Evolutionary conservation across 2,888 invertebrate genomes (phyloP), one percentile per base, ranked within the genome.

Genomic region (Bellardia pandia): DNA sequence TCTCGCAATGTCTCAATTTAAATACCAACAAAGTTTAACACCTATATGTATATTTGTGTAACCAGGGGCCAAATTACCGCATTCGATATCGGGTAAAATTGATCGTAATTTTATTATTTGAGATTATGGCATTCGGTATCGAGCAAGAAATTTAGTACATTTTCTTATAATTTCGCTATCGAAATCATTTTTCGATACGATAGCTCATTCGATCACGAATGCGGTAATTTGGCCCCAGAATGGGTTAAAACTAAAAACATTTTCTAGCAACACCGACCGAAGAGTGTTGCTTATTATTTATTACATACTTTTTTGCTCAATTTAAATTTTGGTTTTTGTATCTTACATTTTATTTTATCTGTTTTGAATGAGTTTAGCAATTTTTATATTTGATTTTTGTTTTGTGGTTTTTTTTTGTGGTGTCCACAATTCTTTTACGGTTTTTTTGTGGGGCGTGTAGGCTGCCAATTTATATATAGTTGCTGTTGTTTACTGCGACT

Each of bases 361-460:
- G 78, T 78, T 79, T 83, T 75, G 14, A 86, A 79, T 86, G 53
- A 78, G 69, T 64, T 75, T 64, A 66, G 53, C 13, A 42, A 56
- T 51, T 74, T 56, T 82, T 79, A 37, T 40, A 11, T 75, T 60
- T 66, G 42, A 64, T 76, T 76, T 78, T 40, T 45, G 40, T 62
- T 76, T 51, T 75, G 2, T 78, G n/a, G 42, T 53, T 40, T 51
- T 13, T 23, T 23, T 23, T 23, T 23, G 23, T 23, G 23, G 23
- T 51, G n/a, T 30, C 16, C 64, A 14, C 13, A 51, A n/a, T n/a
- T 74, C 23, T 33, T 62, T 75, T 42, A n/a, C 23, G 23, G 23
- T 48, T n/a, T 62, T 45, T 85, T 87, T 87, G 51, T 78, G 85
- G 87, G 87, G 87, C 85, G 85, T 87, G 87, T 87, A 87, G 87